Evolutionary conservation across 2,797 vertebrate species (phyloP).

Genomic region (Thamnophis elegans): DNA sequence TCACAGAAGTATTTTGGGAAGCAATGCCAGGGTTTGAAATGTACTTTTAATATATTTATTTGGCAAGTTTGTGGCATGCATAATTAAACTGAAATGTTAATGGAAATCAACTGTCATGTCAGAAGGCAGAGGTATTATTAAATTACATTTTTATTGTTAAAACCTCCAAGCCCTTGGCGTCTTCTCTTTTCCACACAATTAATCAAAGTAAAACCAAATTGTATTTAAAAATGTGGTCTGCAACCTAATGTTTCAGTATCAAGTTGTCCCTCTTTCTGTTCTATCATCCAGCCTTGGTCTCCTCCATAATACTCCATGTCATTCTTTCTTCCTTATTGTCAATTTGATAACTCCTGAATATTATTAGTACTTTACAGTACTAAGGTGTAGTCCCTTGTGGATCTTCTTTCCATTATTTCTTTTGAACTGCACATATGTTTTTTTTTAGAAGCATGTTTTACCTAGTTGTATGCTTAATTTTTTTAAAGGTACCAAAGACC

Average conservation of each 20-base stretch:
- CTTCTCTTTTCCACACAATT: neutral
- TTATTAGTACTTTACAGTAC: neutral
- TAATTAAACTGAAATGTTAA: neutral
- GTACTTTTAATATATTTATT: neutral
- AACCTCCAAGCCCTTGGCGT: neutral
- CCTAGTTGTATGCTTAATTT: neutral
- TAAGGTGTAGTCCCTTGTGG: neutral
- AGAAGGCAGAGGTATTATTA: neutral
- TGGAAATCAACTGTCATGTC: neutral
- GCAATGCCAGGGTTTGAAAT: neutral
- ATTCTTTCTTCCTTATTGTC: neutral
- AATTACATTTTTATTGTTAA: neutral
- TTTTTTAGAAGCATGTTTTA: neutral
- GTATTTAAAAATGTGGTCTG: neutral
- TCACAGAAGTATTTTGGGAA: neutral
- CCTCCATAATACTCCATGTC: neutral
- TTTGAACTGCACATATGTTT: neutral
- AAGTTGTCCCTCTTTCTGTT: neutral
- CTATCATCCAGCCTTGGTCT: neutral
- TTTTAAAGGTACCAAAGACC: neutral
- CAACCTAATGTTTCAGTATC: neutral
- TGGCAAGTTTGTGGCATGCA: neutral
- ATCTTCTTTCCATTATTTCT: neutral
- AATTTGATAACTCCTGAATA: neutral
- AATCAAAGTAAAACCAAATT: neutral